Base-by-base conservation (phyloP, 2,888 invertebrate species). In the Tortricodes alternella region DNA sequence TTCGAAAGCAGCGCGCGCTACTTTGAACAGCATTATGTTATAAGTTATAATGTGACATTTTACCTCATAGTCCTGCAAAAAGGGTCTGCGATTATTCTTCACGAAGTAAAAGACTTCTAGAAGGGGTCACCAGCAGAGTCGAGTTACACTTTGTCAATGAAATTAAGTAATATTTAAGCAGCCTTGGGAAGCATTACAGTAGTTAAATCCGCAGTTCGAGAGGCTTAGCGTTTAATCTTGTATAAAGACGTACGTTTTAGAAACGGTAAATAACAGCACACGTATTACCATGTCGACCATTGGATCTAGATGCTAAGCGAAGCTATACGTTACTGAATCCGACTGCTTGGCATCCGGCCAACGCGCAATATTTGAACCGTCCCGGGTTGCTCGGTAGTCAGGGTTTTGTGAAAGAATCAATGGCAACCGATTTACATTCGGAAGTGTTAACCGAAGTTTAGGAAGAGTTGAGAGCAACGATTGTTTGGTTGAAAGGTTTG, bases 1-100 rank as follows among this genome's bases (percentile, higher is more conserved):
- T 35, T 35, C 55, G 16, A 19, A 46, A 53, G 24, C 24, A 6
- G 53, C 32, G 27, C 39, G 11, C 4, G 53, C 39, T 53, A 46
- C 46, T 43, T 55, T 43, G 43, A 41, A 48, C 34, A 53, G 41
- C 46, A 48, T 48, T 55, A 55, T 35, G 48, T 41, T 55, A 48
- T 49, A 41, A 49, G 48, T 41, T 55, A 48, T 49, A 41, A 49
- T 48, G 48, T 49, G 48, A 37, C 48, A 16, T 49, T 55, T 48
- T 48, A 21, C 41, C 16, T 41, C 41, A 49, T 55, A 49, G 55
- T 21, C 35, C 19, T 23, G 34, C 48, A 35, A 55, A 55, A 29
- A 19, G 55, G n/a, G 15, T 48, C 24, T 24, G 41, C 48, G 19
- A 43, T 43, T 49, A 49, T 35, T 41, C 41, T 18, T 35, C n/a